Evolutionary conservation across 2,113 vertebrate genomes (phyloP).

Genomic region (Oceanites oceanicus): DNA sequence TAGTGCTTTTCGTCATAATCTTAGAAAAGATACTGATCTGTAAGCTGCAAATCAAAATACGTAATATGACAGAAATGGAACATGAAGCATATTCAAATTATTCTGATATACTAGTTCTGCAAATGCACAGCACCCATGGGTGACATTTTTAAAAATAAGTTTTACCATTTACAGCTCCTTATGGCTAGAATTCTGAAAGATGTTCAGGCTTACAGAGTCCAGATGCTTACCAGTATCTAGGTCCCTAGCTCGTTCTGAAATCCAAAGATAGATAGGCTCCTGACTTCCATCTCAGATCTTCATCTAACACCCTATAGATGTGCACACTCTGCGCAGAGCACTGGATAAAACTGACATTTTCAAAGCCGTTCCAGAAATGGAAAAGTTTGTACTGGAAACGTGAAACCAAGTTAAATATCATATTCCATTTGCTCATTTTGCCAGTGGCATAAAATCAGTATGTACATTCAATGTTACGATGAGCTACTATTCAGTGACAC

Average conservation of each 20-base stretch:
- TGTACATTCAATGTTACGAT: neutral
- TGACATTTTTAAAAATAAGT: neutral
- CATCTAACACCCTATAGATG: neutral
- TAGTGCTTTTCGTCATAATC: neutral
- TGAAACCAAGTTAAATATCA: neutral
- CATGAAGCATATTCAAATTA: neutral
- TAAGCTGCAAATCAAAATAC: neutral
- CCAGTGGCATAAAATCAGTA: neutral
- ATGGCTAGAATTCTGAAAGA: neutral
- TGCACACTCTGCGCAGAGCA: neutral
- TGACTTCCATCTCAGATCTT: neutral
- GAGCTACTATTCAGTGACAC: neutral
- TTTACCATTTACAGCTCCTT: neutral
- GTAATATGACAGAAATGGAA: neutral
- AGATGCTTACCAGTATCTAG: constrained; percentile 2
- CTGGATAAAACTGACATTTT: neutral
- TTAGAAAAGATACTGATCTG: neutral
- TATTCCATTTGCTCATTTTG: neutral
- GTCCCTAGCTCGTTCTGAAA: neutral
- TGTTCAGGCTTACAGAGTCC: neutral
- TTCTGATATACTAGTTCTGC: neutral
- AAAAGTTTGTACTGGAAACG: neutral
- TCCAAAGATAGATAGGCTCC: neutral
- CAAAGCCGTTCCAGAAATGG: neutral
- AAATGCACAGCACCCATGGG: neutral